Conservation (phyloP, 2,113 vertebrate genomes). For the Cebus imitator region DNA sequence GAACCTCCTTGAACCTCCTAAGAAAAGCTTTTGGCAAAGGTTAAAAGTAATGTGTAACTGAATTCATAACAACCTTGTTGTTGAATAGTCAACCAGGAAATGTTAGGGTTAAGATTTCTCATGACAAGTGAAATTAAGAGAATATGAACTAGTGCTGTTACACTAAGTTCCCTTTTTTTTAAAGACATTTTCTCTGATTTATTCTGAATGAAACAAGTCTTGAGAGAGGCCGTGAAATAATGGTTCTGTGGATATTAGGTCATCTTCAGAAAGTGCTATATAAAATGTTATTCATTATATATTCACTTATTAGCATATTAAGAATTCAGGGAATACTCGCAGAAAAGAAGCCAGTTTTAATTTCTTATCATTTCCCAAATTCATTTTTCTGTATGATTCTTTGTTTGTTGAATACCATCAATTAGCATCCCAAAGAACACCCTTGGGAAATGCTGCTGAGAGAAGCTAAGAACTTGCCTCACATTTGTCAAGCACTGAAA, state of each 20-base stretch:
- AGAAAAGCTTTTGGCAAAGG: not conserved
- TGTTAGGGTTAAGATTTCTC: not conserved
- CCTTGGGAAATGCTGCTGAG: not conserved
- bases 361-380: not conserved
- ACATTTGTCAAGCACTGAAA: not conserved
- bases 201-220: not conserved
- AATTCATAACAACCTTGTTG: not conserved
- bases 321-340: not conserved
- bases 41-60: conserved; percentile 7
- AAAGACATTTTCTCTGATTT: not conserved
- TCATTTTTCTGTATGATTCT: not conserved
- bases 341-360: conserved; percentile 17
- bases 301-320: not conserved
- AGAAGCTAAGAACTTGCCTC: not conserved
- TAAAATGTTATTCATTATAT: not conserved
- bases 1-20: not conserved
- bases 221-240: not conserved
- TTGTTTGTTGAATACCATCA: not conserved
- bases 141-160: not conserved
- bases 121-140: not conserved
- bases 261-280: not conserved
- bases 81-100: not conserved
- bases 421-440: not conserved
- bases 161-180: not conserved
- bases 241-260: not conserved